phyloP scores from a whole-genome alignment of 1,140 invertebrate genomes.

The Notospermus geniculatus region DNA sequence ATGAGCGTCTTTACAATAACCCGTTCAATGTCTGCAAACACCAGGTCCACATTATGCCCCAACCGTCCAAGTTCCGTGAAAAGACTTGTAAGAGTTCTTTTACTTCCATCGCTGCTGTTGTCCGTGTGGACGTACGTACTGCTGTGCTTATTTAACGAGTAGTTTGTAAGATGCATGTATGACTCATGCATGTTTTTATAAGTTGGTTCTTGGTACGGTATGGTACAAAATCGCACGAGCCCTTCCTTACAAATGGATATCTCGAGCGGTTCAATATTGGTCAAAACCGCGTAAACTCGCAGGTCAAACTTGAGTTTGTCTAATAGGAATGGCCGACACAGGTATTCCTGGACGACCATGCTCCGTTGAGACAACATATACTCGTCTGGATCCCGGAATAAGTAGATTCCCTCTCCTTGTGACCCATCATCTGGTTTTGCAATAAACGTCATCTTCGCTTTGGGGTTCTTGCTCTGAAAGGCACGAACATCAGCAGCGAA shows the following conservation, averaged over 20 bases:
- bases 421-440: constrained; percentile 60
- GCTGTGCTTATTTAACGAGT: constrained; percentile 59
- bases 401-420: constrained; percentile 60
- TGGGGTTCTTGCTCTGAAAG: constrained; percentile 31
- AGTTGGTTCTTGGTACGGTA: constrained; percentile 54
- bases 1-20: constrained; percentile 60
- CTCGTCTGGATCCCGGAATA: constrained; percentile 52
- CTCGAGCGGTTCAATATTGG: constrained; percentile 56
- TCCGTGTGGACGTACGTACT: constrained; percentile 57
- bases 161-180: constrained; percentile 61
- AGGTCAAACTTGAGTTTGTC: constrained; percentile 60
- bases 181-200: constrained; percentile 54
- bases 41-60: constrained; percentile 47
- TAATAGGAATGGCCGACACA: constrained; percentile 56
- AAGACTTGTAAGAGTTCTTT: constrained; percentile 57
- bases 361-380: constrained; percentile 32
- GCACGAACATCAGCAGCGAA: constrained; percentile 41
- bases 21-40: constrained; percentile 57
- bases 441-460: constrained; percentile 54
- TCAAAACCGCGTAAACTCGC: constrained; percentile 58
- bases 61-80: constrained; percentile 49
- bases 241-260: constrained; percentile 59
- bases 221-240: constrained; percentile 57
- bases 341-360: constrained; percentile 59
- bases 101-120: constrained; percentile 56